These are phyloP conservation scores for Acanthaster planci DNA, from an alignment of 35 echinoderm and acorn worm species.

Conservation along the genomic window DNA sequence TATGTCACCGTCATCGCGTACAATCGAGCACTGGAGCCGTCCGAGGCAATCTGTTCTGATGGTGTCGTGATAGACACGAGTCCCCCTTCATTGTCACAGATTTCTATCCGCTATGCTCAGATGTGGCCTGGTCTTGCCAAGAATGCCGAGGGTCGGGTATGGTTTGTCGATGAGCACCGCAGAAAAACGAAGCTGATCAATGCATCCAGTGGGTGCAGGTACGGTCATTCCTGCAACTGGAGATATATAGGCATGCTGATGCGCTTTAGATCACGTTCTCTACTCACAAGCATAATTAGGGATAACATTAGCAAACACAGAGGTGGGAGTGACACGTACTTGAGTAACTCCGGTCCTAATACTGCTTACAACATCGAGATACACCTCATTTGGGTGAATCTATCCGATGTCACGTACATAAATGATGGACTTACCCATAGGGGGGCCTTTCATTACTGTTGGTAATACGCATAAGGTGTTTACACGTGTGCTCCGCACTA, in stretches of 20 bases:
- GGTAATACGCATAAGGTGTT: no score
- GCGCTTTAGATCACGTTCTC: neutral
- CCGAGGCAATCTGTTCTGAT: slow-evolving; percentile 44
- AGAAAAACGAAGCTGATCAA: neutral
- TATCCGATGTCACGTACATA: neutral
- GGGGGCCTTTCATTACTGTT: no score
- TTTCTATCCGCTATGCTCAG: slow-evolving; percentile 12
- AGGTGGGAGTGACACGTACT: no score
- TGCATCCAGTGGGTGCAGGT: slow-evolving; percentile 43
- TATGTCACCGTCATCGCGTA: slow-evolving; percentile 46
- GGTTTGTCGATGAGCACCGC: slow-evolving; percentile 35
- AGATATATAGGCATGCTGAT: neutral
- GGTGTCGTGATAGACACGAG: slow-evolving; percentile 42
- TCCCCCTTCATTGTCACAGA: neutral
- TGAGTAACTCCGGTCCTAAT: neutral
- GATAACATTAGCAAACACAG: neutral
- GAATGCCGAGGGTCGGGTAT: slow-evolving; percentile 18
- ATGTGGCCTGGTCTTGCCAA: slow-evolving; percentile 36
- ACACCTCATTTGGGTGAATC: neutral
- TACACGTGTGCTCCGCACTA: no score
- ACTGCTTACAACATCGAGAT: neutral
- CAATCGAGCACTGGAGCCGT: slow-evolving; percentile 46
- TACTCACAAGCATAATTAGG: neutral
- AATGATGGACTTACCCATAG: neutral
- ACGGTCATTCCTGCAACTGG: neutral